These are phyloP conservation scores for Enteromius radiatus DNA, from an alignment of 2,797 vertebrate genomes.

Conservation along the genomic window DNA sequence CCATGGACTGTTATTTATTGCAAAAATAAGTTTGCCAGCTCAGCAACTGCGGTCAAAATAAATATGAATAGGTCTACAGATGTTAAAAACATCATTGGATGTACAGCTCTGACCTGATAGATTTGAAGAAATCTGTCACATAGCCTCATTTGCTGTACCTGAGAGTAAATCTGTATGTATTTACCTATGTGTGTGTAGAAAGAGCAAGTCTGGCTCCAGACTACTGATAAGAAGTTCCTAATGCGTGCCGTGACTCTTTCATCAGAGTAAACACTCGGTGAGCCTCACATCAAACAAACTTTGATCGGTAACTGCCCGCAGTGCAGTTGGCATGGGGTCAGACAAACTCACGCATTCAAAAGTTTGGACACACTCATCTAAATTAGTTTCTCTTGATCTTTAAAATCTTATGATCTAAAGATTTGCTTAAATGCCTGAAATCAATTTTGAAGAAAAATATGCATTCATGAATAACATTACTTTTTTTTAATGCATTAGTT, in stretches of 20 bases:
- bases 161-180: constrained; percentile 34
- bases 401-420: neutral
- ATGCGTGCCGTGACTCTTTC: constrained; percentile 70
- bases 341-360: constrained; percentile 18
- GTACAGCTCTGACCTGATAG: neutral
- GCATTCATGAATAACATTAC: neutral
- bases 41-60: neutral
- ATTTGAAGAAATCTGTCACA: neutral
- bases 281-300: constrained; percentile 77
- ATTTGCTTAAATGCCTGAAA: neutral
- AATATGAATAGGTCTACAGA: neutral
- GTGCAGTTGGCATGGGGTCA: constrained; percentile 24
- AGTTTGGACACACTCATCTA: neutral
- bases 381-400: neutral
- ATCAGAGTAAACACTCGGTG: constrained; percentile 78
- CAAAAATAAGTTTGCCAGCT: neutral
- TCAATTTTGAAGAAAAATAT: neutral
- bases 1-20: neutral
- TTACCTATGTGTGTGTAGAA: constrained; percentile 47
- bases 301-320: constrained; percentile 73
- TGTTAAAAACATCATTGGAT: neutral
- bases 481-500: neutral
- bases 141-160: neutral
- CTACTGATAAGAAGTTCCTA: constrained; percentile 69
- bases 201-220: constrained; percentile 54